A percentile compares a stretch with the other conserved stretches of the same genome.
These are phyloP conservation scores for Megaptera novaeangliae DNA, from an alignment of 2,113 vertebrate species.

Conservation along the genomic window DNA sequence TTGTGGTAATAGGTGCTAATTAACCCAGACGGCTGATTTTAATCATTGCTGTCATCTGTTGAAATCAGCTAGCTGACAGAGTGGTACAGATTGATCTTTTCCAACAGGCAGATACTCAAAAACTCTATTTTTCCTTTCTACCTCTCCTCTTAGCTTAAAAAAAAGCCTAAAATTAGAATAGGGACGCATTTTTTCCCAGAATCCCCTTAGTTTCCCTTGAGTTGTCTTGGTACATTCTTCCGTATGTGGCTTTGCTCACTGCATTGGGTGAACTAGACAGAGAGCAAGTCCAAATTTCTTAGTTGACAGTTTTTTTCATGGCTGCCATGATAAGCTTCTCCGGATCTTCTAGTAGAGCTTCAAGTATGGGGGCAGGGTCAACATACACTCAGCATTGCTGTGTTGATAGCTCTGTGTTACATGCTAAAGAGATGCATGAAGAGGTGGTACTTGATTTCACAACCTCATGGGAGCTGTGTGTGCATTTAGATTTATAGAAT, in stretches of 20 bases:
- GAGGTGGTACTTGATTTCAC: not conserved
- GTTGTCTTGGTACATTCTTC: not conserved
- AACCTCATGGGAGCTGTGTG: not conserved
- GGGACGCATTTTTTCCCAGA: not conserved
- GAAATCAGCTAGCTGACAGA: slow-evolving; percentile 46
- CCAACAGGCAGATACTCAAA: not conserved
- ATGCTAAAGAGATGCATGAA: not conserved
- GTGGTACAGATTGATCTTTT: slow-evolving; percentile 46
- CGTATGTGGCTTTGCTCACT: not conserved
- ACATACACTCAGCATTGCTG: not conserved
- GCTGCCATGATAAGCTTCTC: not conserved
- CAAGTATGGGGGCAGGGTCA: not conserved
- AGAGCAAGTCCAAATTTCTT: not conserved
- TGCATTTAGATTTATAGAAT: slow-evolving; percentile 9
- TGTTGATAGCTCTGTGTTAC: not conserved
- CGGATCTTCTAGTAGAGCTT: not conserved
- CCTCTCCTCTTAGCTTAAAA: not conserved
- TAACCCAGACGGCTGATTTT: slow-evolving; percentile 60
- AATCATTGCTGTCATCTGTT: slow-evolving; percentile 60
- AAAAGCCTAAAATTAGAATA: not conserved
- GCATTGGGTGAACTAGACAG: not conserved
- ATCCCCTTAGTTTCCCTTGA: not conserved
- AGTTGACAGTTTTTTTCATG: not conserved
- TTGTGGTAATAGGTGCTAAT: slow-evolving; percentile 44
- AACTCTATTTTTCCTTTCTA: not conserved